phyloP scores from a whole-genome alignment of 2,797 vertebrate species.

The Okamejei kenojei region DNA sequence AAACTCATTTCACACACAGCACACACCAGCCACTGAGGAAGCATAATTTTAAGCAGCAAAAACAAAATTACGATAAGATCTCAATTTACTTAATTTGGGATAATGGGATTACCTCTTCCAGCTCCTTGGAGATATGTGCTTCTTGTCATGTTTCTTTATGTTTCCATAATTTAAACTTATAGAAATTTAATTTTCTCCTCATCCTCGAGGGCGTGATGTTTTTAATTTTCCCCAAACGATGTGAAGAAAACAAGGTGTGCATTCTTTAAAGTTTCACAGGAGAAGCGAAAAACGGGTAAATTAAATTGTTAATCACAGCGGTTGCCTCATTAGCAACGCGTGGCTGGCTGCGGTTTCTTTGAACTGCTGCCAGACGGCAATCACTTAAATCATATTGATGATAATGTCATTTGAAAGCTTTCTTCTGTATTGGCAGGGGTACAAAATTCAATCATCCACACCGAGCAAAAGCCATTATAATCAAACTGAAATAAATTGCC shows the following conservation, averaged over 20 bases:
- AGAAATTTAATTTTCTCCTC: not conserved
- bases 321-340: conserved; percentile 62
- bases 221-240: not conserved
- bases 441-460: conserved; percentile 34
- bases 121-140: not conserved
- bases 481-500: conserved; percentile 36
- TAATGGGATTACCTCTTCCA: conserved; percentile 13
- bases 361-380: conserved; percentile 60
- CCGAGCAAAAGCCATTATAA: conserved; percentile 26
- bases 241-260: not conserved
- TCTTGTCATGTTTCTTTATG: not conserved
- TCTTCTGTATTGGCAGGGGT: conserved; percentile 30
- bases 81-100: not conserved
- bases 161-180: not conserved
- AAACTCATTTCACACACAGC: not conserved
- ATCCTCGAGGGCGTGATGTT: not conserved
- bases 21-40: not conserved
- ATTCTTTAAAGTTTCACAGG: conserved; percentile 16
- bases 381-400: conserved; percentile 64
- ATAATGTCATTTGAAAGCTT: conserved; percentile 37
- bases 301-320: conserved; percentile 58
- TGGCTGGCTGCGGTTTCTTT: conserved; percentile 55
- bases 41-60: conserved; percentile 4
- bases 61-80: conserved; percentile 6
- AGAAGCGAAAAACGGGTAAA: conserved; percentile 44